Base-by-base conservation (phyloP, 2,888 invertebrate species). In the Allophyes oxyacanthae region DNA sequence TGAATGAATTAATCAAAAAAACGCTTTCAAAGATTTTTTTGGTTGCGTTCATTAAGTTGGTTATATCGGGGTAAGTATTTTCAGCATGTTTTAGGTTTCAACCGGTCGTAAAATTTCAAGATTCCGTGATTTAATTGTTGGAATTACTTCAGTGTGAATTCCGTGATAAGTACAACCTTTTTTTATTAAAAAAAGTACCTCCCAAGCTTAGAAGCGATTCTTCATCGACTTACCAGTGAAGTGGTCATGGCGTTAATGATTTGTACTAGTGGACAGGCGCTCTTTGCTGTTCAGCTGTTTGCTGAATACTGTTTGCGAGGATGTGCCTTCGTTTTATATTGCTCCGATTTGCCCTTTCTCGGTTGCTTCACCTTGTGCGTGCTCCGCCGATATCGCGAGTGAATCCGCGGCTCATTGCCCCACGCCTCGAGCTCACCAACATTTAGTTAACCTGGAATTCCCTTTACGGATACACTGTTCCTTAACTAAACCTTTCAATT, bases 311-410 rank as follows among this genome's bases (percentile, higher is more conserved):
- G 79, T 85, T 68, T 49, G 81, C 78, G 86, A 89, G 85, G 92
- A 92, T 92, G 89, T 88, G 88, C 89, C 81, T n/a, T 84, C 90
- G 89, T 91, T 92, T 92, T 94, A 94, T 94, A 94, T 91, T 89
- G 87, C 83, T 88, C 89, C 85, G 90, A 74, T 85, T 88, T 89
- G 93, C 93, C 93, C 93, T 94, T 93, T 94, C 92, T 88, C 90
- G 84, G 86, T 92, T 91, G 90, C 91, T 74, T 92, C 92, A 93
- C 93, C 92, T 92, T 92, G 92, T 90, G 91, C 89, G 87, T 88
- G 86, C 78, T 79, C 81, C 78, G 82, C 68, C 76, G 82, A 79
- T 85, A 86, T 86, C 85, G 81, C 74, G 65, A 80, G 77, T 77
- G 83, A 74, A 88, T 88, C 87, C 86, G 82, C 74, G 79, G 77